Evolutionary conservation across 2,113 vertebrate species (phyloP), one percentile per base, ranked within the genome.

Genomic region (Tupaia chinensis): DNA sequence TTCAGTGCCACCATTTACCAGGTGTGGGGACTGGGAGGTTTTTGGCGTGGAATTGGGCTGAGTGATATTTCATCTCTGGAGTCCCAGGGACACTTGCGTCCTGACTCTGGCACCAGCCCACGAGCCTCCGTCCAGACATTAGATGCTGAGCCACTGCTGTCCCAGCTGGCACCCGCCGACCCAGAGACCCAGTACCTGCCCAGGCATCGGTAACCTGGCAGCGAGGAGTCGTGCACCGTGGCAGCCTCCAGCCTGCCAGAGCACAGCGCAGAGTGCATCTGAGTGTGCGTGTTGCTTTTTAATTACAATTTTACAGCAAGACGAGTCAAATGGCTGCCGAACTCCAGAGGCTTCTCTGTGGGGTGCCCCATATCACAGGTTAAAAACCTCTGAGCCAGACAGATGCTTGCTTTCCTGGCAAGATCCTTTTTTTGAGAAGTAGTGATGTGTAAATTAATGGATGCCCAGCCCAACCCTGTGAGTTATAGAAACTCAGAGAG

Each of bases 291-390:
- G 82, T 70, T 95, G 84, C 72, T 93, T 94, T 88, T 94, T 95
- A 96, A 96, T 96, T 91, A 94, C 58, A 80, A 20, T 86, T 93
- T 96, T 66, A 79, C 19, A 84, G 84, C 70, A 34, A 91, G 88
- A 65, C 89, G 63, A 86, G 56, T 93, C 82, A 83, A 53, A 53
- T 22, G 77, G 73, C 78, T 93, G 32, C 19, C n/a, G 27, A 93
- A 76, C 70, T 70, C 72, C 10, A 5, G 91, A 44, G 54, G 53
- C 77, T 66, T 79, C 87, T 97, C 93, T 80, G 32, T 9, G 66
- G 83, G 91, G 12, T 60, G 61, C 83, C 79, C 83, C 60, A 22
- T 58, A 66, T 76, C 72, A 44, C 65, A 96, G 83, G 63, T 83
- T 82, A 78, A 60, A 92, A 96, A 69, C n/a, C 80, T 72, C 89